phyloP scores from a whole-genome alignment of 2,113 vertebrate genomes.

The Alethe diademata region DNA sequence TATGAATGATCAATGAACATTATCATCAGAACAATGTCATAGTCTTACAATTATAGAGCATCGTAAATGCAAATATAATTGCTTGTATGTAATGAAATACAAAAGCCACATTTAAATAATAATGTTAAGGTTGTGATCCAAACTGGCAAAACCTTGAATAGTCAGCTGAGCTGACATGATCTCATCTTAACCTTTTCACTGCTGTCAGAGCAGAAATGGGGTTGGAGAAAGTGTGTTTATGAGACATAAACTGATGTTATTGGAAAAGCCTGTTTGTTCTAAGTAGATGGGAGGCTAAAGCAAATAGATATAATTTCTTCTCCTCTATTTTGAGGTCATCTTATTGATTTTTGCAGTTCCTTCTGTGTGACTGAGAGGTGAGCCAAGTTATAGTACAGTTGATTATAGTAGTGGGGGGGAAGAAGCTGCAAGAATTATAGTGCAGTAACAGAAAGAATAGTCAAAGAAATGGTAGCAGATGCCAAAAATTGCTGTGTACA shows the following conservation, averaged over 20 bases:
- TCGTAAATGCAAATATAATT: slow-evolving; percentile 74
- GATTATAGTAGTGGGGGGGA: not conserved
- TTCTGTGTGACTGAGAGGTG: not conserved
- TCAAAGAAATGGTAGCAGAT: not conserved
- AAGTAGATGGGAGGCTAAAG: not conserved
- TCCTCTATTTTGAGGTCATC: not conserved
- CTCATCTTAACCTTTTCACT: slow-evolving; percentile 47
- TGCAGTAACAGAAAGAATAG: not conserved
- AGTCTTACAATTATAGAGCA: slow-evolving; percentile 65
- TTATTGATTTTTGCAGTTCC: slow-evolving; percentile 46
- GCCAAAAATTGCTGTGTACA: not conserved
- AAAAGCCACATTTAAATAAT: slow-evolving; percentile 68
- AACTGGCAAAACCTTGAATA: slow-evolving; percentile 27
- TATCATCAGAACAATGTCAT: slow-evolving; percentile 73
- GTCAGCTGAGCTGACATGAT: not conserved
- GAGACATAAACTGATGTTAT: not conserved
- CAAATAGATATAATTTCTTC: slow-evolving; percentile 17
- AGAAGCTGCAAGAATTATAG: not conserved
- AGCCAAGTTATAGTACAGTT: not conserved
- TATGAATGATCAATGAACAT: slow-evolving; percentile 75
- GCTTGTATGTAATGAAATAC: slow-evolving; percentile 66
- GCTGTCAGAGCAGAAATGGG: not conserved
- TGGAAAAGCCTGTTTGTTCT: not conserved
- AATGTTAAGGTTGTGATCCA: slow-evolving; percentile 53
- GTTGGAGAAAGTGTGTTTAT: not conserved